Evolutionary conservation across 2,888 invertebrate species (phyloP).

Genomic region (Rhingia campestris): DNA sequence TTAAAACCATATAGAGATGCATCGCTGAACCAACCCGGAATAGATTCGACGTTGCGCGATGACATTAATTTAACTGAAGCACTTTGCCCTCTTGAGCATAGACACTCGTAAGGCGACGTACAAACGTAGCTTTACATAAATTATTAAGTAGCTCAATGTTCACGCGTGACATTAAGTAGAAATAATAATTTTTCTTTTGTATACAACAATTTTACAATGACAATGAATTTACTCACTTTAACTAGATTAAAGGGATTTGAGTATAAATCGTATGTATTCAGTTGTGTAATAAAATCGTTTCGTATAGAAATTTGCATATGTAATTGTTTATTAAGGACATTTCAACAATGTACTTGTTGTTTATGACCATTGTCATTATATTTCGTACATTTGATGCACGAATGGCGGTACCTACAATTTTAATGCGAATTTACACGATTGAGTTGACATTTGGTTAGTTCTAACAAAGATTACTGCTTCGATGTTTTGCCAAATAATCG

Average conservation of each 20-base stretch:
- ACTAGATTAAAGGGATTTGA: slow-evolving; percentile 20
- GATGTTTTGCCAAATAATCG: too few relatives aligned
- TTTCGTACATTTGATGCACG: too few relatives aligned
- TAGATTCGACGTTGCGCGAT: slow-evolving; percentile 31
- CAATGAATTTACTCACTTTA: slow-evolving; percentile 49
- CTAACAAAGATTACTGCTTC: too few relatives aligned
- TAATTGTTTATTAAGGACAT: too few relatives aligned
- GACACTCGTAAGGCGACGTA: slow-evolving; percentile 9
- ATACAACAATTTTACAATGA: slow-evolving; percentile 48
- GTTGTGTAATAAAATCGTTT: not conserved
- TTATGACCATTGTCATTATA: too few relatives aligned
- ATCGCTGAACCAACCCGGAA: slow-evolving; percentile 53
- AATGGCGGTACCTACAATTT: too few relatives aligned
- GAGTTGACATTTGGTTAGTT: too few relatives aligned
- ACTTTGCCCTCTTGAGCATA: slow-evolving; percentile 33
- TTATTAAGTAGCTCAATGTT: slow-evolving; percentile 49
- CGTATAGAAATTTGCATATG: not conserved
- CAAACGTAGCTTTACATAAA: slow-evolving; percentile 27
- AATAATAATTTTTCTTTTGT: slow-evolving; percentile 45
- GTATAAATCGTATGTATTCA: not conserved
- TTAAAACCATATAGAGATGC: slow-evolving; percentile 34
- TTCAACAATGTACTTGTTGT: too few relatives aligned
- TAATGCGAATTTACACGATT: too few relatives aligned
- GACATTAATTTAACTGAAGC: slow-evolving; percentile 54
- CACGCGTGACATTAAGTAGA: slow-evolving; percentile 56